phyloP scores from a whole-genome alignment of 1,140 invertebrate genomes.

The Papilio polyxenes region DNA sequence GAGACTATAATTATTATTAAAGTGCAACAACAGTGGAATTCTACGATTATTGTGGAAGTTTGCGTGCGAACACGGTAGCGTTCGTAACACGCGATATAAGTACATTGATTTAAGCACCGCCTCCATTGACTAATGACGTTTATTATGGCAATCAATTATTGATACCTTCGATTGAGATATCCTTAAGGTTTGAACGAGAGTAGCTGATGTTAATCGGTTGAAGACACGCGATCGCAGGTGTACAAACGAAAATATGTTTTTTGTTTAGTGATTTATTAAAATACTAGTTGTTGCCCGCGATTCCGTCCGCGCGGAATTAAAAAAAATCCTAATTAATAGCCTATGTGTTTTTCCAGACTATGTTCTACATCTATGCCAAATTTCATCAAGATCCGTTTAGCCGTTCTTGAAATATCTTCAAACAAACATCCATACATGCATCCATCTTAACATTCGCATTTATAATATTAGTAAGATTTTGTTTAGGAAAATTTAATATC shows the following conservation, averaged over 20 bases:
- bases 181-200: slow-evolving; percentile 60
- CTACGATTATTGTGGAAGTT: slow-evolving; percentile 47
- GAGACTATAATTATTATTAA: not conserved
- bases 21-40: slow-evolving; percentile 42
- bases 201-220: slow-evolving; percentile 71
- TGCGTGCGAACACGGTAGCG: slow-evolving; percentile 76
- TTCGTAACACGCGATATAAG: slow-evolving; percentile 63
- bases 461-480: slow-evolving; percentile 1
- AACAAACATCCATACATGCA: too few species aligned
- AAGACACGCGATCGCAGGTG: slow-evolving; percentile 64
- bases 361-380: too few species aligned
- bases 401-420: not conserved
- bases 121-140: slow-evolving; percentile 72
- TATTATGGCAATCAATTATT: slow-evolving; percentile 78
- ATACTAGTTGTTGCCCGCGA: not conserved
- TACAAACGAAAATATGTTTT: slow-evolving; percentile 45
- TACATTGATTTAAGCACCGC: slow-evolving; percentile 55
- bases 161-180: slow-evolving; percentile 70
- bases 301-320: too few species aligned
- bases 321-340: too few species aligned
- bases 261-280: not conserved
- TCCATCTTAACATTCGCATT: too few species aligned
- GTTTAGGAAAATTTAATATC: not conserved
- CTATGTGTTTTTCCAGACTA: too few species aligned
- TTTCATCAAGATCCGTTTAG: too few species aligned